Evolutionary conservation across 1,140 invertebrate species (phyloP).

Genomic region (Caenorhabditis briggsae): DNA sequence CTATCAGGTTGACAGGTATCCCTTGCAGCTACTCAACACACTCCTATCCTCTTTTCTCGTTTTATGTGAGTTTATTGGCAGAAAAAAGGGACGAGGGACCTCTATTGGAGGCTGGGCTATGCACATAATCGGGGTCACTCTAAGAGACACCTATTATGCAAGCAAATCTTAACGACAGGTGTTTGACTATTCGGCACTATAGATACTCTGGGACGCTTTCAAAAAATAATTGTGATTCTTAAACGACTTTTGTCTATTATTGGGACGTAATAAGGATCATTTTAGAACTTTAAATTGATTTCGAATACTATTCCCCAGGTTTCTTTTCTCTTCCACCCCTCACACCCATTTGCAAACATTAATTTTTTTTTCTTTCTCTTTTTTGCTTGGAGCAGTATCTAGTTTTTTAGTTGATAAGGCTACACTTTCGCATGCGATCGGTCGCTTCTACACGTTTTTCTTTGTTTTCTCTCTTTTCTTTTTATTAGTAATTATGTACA

Average conservation of each 20-base stretch:
- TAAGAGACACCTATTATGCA: neutral
- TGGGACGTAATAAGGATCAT: no score
- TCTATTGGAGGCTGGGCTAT: neutral
- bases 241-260: no score
- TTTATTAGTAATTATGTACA: neutral
- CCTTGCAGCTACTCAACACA: neutral
- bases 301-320: neutral
- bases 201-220: no score
- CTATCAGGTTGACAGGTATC: neutral
- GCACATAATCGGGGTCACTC: conserved; percentile 9
- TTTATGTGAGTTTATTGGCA: neutral
- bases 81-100: neutral
- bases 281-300: no score
- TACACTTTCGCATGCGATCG: conserved; percentile 10
- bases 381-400: conserved; percentile 12
- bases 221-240: no score
- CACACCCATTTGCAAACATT: conserved; percentile 43
- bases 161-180: neutral
- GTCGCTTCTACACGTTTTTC: neutral
- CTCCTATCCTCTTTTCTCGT: neutral
- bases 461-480: neutral
- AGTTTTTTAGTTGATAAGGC: conserved; percentile 29
- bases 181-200: neutral
- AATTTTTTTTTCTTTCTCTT: no score
- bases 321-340: neutral